These are phyloP conservation scores for Exocentrus adspersus DNA, from an alignment of 2,888 invertebrate genomes.

Conservation along the genomic window DNA sequence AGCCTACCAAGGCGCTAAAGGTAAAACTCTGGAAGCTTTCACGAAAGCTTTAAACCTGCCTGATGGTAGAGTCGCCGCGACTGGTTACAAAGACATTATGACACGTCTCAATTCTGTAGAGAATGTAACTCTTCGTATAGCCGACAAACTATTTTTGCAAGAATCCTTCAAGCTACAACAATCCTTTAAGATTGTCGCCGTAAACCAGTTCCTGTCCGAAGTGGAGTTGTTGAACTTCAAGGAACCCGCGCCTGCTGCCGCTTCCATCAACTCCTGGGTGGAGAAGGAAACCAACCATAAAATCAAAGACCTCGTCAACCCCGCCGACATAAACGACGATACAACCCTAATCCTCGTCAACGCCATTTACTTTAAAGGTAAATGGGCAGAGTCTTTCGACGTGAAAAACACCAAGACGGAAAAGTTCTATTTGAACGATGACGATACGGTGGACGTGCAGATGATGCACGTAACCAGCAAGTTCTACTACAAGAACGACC, in stretches of 20 bases:
- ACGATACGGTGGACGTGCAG: conserved; percentile 71
- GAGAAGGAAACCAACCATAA: conserved; percentile 81
- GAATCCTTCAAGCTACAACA: conserved; percentile 66
- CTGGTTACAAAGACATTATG: conserved; percentile 52
- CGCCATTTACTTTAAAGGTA: conserved; percentile 86
- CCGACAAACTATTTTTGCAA: conserved; percentile 76
- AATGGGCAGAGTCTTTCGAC: conserved; percentile 77
- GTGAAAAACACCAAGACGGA: conserved; percentile 66
- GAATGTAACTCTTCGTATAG: conserved; percentile 72
- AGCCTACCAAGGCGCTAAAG: conserved; percentile 59
- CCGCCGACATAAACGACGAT: conserved; percentile 66
- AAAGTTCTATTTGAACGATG: conserved; percentile 71
- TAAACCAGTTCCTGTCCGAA: conserved; percentile 71
- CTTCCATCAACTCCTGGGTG: conserved; percentile 83
- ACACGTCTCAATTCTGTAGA: conserved; percentile 54
- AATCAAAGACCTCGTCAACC: conserved; percentile 78
- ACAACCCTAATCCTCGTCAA: conserved; percentile 82
- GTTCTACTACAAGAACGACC: conserved; percentile 65
- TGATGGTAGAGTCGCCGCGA: conserved; percentile 46
- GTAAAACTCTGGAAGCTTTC: conserved; percentile 55
- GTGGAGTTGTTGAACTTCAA: conserved; percentile 73
- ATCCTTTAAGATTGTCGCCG: conserved; percentile 68
- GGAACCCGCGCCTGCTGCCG: conserved; percentile 64
- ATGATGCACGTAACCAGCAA: conserved; percentile 75
- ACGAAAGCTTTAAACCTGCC: conserved; percentile 51